Percentiles rank a stretch among this genome's conserved stretches.
Evolutionary conservation across 1,140 invertebrate species (phyloP).

Genomic region (Danaus plexippus): DNA sequence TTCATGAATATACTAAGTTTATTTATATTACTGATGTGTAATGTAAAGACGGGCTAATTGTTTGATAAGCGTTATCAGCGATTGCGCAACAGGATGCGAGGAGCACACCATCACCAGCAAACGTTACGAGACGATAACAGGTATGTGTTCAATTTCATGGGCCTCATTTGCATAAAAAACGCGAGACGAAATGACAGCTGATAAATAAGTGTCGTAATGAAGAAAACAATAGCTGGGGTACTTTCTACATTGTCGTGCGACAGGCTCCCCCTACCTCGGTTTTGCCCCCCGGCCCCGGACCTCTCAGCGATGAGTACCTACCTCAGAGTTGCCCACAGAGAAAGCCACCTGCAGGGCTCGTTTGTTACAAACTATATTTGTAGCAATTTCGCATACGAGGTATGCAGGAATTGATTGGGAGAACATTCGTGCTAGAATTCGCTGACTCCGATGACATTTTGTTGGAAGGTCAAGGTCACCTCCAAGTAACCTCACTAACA

Average conservation of each 20-base stretch:
- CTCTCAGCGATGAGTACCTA: constrained; percentile 33
- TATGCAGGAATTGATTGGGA: constrained; percentile 25
- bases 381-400: constrained; percentile 28
- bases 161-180: constrained; percentile 57
- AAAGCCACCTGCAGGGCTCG: constrained; percentile 54
- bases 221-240: constrained; percentile 58
- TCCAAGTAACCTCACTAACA: neutral
- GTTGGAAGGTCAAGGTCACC: constrained; percentile 7
- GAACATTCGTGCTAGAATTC: constrained; percentile 15
- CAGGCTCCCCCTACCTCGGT: constrained; percentile 13
- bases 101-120: too few species aligned
- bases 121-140: constrained; percentile 9
- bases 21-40: too few species aligned
- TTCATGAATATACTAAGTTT: too few species aligned
- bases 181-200: constrained; percentile 46
- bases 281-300: constrained; percentile 23
- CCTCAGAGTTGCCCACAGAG: constrained; percentile 43
- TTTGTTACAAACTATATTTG: constrained; percentile 36
- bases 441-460: constrained; percentile 8
- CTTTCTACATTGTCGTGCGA: constrained; percentile 61
- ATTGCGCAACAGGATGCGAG: too few species aligned
- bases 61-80: too few species aligned
- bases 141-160: constrained; percentile 15
- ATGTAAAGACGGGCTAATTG: too few species aligned
- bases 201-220: constrained; percentile 66